These are phyloP conservation scores for Papilio xuthus DNA, from an alignment of 1,140 invertebrate genomes.

Conservation along the genomic window DNA sequence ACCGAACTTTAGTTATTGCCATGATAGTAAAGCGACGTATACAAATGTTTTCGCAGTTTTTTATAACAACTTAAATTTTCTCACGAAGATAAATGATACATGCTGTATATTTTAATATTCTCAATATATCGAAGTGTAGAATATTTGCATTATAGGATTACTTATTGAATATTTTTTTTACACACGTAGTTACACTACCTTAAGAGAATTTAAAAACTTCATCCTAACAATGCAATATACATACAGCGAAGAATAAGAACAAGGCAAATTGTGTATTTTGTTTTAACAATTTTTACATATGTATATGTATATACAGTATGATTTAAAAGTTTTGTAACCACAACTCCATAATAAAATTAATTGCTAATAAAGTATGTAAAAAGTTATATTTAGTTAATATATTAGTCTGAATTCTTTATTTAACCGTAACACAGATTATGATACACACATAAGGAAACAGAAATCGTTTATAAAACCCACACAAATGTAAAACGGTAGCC, in stretches of 20 bases:
- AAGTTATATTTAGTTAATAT: not conserved
- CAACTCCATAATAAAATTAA: no score
- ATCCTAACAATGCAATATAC: no score
- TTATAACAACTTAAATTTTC: not conserved
- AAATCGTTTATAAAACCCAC: constrained; percentile 59
- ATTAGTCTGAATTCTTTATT: not conserved
- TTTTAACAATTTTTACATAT: no score
- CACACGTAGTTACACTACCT: no score
- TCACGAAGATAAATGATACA: not conserved
- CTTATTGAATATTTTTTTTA: not conserved
- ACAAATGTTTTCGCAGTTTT: constrained; percentile 23
- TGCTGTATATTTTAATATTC: not conserved
- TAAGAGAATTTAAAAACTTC: no score
- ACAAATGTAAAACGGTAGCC: constrained; percentile 69
- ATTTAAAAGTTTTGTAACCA: no score
- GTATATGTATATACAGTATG: no score
- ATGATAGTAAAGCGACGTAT: constrained; percentile 6
- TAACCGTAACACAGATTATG: not conserved
- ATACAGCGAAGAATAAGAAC: no score
- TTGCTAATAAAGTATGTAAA: no score
- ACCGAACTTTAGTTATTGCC: constrained; percentile 43
- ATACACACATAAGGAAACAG: constrained; percentile 1
- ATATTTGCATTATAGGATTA: not conserved
- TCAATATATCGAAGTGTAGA: not conserved
- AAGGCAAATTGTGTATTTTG: no score